Conservation (phyloP, 2,888 invertebrate genomes). For the Chrysotoxum bicinctum region DNA sequence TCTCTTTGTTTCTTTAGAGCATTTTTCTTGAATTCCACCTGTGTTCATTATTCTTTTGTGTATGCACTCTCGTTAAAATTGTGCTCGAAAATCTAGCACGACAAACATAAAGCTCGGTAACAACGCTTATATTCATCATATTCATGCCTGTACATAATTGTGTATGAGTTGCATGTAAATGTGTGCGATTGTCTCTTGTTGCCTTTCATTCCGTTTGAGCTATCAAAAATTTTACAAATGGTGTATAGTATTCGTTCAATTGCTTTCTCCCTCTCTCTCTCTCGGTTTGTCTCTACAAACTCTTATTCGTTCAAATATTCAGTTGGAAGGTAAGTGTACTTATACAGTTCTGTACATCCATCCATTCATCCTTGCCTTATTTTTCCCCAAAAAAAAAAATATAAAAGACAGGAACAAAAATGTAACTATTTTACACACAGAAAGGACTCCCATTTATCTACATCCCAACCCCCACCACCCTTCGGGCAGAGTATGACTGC, state of each 20-base stretch:
- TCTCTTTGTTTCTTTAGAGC: constrained; percentile 32
- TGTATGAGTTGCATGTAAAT: background rate
- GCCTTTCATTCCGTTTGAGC: constrained; percentile 40
- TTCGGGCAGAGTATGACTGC: constrained; percentile 21
- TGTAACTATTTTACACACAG: constrained; percentile 56
- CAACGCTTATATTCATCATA: constrained; percentile 29
- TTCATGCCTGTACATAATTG: background rate
- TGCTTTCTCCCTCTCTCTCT: too few relatives aligned
- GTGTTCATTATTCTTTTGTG: constrained; percentile 68
- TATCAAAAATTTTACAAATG: constrained; percentile 66
- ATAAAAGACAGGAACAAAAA: constrained; percentile 11
- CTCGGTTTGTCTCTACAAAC: background rate
- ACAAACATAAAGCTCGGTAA: constrained; percentile 38
- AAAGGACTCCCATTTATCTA: background rate
- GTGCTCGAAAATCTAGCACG: constrained; percentile 58
- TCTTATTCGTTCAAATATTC: constrained; percentile 37
- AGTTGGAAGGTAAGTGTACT: background rate
- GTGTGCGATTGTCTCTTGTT: constrained; percentile 25
- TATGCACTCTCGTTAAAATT: constrained; percentile 68
- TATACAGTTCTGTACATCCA: background rate
- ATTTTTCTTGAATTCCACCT: constrained; percentile 45
- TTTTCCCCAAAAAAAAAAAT: background rate
- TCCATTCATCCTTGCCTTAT: background rate
- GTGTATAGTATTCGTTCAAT: constrained; percentile 21
- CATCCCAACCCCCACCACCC: background rate